Evolutionary conservation across 2,797 vertebrate species (phyloP), one percentile per base, ranked within the genome.

Genomic region (Zonotrichia albicollis): DNA sequence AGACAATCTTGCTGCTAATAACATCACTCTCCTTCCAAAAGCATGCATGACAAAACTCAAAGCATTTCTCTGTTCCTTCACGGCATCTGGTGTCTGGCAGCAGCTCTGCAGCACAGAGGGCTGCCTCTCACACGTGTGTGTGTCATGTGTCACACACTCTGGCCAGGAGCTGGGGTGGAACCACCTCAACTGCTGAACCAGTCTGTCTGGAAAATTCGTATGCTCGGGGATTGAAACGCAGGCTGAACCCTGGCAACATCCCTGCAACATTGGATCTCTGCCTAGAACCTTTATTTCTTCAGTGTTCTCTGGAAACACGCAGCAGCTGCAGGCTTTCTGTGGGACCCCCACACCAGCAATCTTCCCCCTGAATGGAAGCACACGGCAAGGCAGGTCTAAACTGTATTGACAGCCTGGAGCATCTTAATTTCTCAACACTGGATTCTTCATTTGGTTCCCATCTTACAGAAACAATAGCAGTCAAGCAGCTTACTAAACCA

Each of bases 281-380:
- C 91, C 94, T 93, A 86, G 89, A 94, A 81, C 82, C 94, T 84
- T 87, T 68, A 77, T 87, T 95, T 92, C 88, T 94, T 89, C 70
- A 45, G 48, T 36, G 5, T 21, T 91, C 82, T 73, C 73, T 76
- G 84, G 55, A 94, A 95, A 70, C 76, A 57, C 3, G 34, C 23
- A 78, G 75, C 92, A 87, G 89, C 82, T 95, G 70, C 60, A 85
- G 76, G 62, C 62, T 76, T 89, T 87, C 62, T 81, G 48, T 46
- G 91, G 73, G 60, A 84, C 62, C 79, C 51, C 22, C 22, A 75
- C 55, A 81, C 30, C 62, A 81, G 45, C 43, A 45, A 38, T 25
- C 73, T 78, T 70, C 51, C 58, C 50, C 55, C 27, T 68, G 30
- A 82, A 84, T 14, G 55, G 73, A 85, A 92, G 46, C 57, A 54